A percentile compares a stretch with the other conserved stretches of the same genome.
Evolutionary conservation across 1,140 invertebrate genomes (phyloP).

Genomic region (Caerostris extrusa): DNA sequence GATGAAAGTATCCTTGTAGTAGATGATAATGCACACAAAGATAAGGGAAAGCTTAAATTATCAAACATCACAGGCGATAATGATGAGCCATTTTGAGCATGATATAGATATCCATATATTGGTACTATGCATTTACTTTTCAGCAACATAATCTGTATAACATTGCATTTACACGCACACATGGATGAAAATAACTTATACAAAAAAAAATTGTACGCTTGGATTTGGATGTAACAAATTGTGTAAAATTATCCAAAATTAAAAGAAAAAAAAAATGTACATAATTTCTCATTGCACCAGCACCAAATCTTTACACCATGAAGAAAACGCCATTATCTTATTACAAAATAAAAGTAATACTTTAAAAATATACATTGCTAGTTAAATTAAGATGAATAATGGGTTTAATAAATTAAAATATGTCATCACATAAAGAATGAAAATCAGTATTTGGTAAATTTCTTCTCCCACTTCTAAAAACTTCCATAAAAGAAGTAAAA

Average conservation of each 20-base stretch:
- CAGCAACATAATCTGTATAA: constrained; percentile 35
- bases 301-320: constrained; percentile 21
- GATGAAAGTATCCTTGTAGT: constrained; percentile 32
- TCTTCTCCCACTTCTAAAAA: not conserved
- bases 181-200: constrained; percentile 35
- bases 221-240: constrained; percentile 17
- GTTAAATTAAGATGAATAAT: constrained; percentile 19
- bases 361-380: not conserved
- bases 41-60: constrained; percentile 72
- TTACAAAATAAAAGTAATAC: not conserved
- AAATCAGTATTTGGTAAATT: constrained; percentile 24
- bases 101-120: constrained; percentile 49
- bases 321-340: not conserved
- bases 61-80: constrained; percentile 76
- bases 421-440: constrained; percentile 52
- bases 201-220: constrained; percentile 71
- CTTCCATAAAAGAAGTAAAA: not conserved
- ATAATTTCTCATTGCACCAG: constrained; percentile 61
- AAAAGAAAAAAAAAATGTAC: constrained; percentile 22
- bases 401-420: constrained; percentile 37
- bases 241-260: constrained; percentile 58
- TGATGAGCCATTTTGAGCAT: constrained; percentile 76
- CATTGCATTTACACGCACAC: constrained; percentile 47
- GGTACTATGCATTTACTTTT: constrained; percentile 14
- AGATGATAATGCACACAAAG: constrained; percentile 65